phyloP scores from a whole-genome alignment of 2,888 invertebrate species.

The Eupithecia insigniata region DNA sequence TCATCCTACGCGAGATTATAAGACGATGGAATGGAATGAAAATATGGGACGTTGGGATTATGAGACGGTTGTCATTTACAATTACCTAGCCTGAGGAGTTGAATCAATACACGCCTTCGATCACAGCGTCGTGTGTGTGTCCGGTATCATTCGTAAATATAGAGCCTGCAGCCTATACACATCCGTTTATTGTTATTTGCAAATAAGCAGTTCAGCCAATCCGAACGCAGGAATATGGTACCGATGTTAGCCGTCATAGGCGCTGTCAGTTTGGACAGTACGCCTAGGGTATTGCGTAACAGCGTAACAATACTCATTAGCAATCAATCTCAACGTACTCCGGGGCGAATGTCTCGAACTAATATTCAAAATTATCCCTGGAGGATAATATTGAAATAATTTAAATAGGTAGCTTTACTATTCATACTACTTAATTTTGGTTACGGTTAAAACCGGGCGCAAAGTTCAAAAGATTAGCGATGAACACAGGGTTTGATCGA shows the following conservation, averaged over 20 bases:
- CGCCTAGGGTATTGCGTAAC: constrained; percentile 68
- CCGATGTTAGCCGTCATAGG: constrained; percentile 67
- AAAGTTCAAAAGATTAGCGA: constrained; percentile 49
- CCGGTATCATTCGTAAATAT: constrained; percentile 65
- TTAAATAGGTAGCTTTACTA: constrained; percentile 37
- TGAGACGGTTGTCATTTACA: constrained; percentile 62
- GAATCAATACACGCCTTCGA: constrained; percentile 61
- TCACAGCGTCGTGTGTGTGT: constrained; percentile 61
- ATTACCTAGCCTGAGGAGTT: constrained; percentile 61
- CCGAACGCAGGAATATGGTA: constrained; percentile 58
- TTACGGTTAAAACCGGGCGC: constrained; percentile 55
- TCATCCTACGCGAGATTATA: constrained; percentile 57
- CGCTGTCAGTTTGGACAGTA: constrained; percentile 58
- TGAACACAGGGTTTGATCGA: constrained; percentile 72
- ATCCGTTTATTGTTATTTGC: constrained; percentile 67
- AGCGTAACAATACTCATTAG: constrained; percentile 78
- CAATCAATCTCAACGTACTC: constrained; percentile 73
- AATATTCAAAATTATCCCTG: constrained; percentile 65
- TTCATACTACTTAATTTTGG: constrained; percentile 54
- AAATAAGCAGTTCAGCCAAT: constrained; percentile 60
- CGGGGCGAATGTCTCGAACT: constrained; percentile 63
- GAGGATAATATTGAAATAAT: constrained; percentile 16
- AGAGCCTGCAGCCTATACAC: constrained; percentile 62
- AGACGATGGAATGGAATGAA: constrained; percentile 52
- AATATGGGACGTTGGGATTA: constrained; percentile 62